These are phyloP conservation scores for Epizoanthus fatuus DNA, from an alignment of 92 coral and sea anemone genomes.

Conservation along the genomic window DNA sequence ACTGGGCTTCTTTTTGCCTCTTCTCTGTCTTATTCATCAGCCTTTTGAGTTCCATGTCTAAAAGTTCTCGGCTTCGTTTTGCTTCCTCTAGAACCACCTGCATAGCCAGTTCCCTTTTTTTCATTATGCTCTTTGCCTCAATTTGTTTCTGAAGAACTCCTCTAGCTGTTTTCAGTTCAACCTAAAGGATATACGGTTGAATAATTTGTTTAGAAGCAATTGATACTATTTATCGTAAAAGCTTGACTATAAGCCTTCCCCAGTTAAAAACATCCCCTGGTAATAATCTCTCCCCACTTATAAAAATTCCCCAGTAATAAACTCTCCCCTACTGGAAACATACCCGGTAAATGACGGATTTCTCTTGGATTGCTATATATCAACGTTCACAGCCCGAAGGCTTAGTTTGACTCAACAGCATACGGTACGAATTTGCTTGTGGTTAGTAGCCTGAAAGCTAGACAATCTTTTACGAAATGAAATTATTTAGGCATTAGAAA, in stretches of 20 bases:
- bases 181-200: not conserved
- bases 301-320: not conserved
- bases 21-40: constrained; percentile 4
- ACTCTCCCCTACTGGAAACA: no score
- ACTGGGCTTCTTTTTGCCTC: not conserved
- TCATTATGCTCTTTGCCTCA: constrained; percentile 10
- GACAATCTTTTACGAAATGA: no score
- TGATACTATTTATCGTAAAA: not conserved
- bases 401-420: no score
- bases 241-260: not conserved
- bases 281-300: not conserved
- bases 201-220: not conserved
- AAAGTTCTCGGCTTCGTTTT: constrained; percentile 19
- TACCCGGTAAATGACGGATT: no score
- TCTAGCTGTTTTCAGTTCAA: constrained; percentile 23
- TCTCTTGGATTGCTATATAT: no score
- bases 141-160: constrained; percentile 17
- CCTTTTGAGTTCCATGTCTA: constrained; percentile 2
- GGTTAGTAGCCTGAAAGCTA: no score
- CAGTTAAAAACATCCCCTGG: not conserved
- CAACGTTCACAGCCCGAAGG: no score
- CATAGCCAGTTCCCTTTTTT: constrained; percentile 9
- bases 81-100: constrained; percentile 27
- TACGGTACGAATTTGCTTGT: no score
- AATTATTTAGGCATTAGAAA: no score